Evolutionary conservation across 2,797 vertebrate species (phyloP).

Genomic region (Prunella strophiata): DNA sequence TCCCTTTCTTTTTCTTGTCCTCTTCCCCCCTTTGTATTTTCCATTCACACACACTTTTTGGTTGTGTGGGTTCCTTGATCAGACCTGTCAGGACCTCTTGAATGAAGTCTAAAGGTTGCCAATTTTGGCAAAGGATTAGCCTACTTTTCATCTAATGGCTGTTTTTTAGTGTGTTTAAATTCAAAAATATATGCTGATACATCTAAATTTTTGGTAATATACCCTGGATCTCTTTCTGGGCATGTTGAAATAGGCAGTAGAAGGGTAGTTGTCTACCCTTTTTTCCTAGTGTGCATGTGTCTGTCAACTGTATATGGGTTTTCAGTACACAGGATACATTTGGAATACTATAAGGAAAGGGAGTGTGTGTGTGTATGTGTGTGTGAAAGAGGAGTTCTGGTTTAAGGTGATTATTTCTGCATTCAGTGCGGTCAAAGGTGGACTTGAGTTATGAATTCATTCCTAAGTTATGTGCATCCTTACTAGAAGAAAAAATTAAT

Average conservation of each 20-base stretch:
- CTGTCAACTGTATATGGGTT: not conserved
- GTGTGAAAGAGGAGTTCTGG: not conserved
- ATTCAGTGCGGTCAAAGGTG: not conserved
- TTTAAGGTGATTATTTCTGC: not conserved
- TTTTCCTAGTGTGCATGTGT: not conserved
- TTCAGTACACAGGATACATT: not conserved
- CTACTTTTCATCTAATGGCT: not conserved
- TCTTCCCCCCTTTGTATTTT: not conserved
- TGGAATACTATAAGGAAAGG: not conserved
- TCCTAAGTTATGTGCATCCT: not conserved
- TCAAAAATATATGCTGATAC: not conserved
- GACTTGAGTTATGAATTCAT: not conserved
- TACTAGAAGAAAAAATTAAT: not conserved
- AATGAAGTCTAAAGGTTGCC: not conserved
- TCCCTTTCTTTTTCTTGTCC: not conserved
- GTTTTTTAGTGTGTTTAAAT: not conserved
- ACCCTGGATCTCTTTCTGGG: not conserved
- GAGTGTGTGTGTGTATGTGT: not conserved
- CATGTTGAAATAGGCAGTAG: not conserved
- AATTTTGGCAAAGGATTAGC: not conserved
- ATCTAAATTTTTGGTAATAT: not conserved
- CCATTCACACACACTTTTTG: fast-evolving
- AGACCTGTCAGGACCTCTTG: not conserved
- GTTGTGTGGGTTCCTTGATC: not conserved
- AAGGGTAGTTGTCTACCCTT: not conserved